Conservation (phyloP, 2,888 invertebrate species). For the Hydroisotoma schaefferi region DNA sequence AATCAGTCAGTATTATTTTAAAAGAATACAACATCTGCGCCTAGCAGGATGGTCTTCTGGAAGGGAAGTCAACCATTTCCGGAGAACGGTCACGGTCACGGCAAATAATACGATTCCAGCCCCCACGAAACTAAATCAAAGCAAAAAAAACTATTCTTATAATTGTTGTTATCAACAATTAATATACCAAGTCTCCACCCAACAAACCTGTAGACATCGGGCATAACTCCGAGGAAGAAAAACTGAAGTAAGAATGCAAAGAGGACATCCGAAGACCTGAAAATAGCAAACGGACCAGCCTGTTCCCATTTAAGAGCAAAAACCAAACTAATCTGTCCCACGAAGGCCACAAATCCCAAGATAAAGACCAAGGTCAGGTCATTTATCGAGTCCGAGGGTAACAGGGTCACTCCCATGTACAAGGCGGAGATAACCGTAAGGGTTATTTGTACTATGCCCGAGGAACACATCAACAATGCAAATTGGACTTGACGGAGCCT, state of each 20-base stretch:
- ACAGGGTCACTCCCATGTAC: constrained; percentile 20
- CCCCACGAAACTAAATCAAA: constrained; percentile 22
- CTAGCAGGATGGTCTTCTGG: constrained; percentile 16
- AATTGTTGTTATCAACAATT: too few species aligned
- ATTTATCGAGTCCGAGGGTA: constrained; percentile 19
- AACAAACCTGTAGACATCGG: constrained; percentile 41
- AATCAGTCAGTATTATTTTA: too few species aligned
- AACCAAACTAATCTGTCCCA: constrained; percentile 30
- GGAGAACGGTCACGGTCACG: constrained; percentile 19
- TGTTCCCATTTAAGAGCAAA: constrained; percentile 39
- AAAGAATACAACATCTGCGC: constrained; percentile 17
- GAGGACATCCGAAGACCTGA: constrained; percentile 25
- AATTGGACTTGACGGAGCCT: constrained; percentile 35
- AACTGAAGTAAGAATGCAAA: constrained; percentile 43
- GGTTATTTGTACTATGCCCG: constrained; percentile 33
- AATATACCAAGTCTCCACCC: too few species aligned
- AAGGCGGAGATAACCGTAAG: constrained; percentile 16
- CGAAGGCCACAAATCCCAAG: constrained; percentile 24
- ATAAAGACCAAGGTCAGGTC: constrained; percentile 15
- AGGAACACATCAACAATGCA: constrained; percentile 29
- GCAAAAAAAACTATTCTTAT: too few species aligned
- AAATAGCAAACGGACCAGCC: constrained; percentile 37
- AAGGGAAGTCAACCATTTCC: constrained; percentile 28
- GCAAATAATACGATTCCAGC: constrained; percentile 21
- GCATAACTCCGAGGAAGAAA: constrained; percentile 28